phyloP scores from a whole-genome alignment of 2,888 invertebrate genomes.

The Polydrusus tereticollis region DNA sequence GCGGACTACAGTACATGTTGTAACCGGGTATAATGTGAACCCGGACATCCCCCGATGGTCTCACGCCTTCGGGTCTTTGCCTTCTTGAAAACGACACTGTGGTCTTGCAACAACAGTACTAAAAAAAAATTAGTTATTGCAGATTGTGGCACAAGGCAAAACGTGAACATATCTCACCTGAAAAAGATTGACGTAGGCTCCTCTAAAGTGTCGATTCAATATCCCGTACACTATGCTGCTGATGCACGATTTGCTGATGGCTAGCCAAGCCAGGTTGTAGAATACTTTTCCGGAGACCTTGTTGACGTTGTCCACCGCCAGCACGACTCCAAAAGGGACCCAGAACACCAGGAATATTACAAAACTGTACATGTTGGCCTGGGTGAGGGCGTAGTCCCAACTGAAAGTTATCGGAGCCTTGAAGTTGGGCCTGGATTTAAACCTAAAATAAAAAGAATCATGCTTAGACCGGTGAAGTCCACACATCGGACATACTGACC shows the following conservation, averaged over 20 bases:
- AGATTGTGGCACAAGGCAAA: not conserved
- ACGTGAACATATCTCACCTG: too few relatives aligned
- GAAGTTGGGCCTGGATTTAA: slow-evolving; percentile 71
- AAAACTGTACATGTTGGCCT: slow-evolving; percentile 77
- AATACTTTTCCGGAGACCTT: slow-evolving; percentile 69
- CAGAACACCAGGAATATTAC: slow-evolving; percentile 75
- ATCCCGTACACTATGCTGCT: slow-evolving; percentile 77
- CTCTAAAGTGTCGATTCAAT: slow-evolving; percentile 77
- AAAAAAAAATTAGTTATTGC: slow-evolving; percentile 9
- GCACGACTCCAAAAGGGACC: slow-evolving; percentile 76
- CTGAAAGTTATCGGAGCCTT: slow-evolving; percentile 74
- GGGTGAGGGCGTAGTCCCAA: slow-evolving; percentile 74
- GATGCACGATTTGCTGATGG: slow-evolving; percentile 77
- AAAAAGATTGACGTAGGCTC: slow-evolving; percentile 80
- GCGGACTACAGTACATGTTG: slow-evolving; percentile 77
- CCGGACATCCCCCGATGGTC: slow-evolving; percentile 74
- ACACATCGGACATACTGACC: too few relatives aligned
- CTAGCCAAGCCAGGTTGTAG: slow-evolving; percentile 79
- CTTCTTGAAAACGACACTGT: slow-evolving; percentile 77
- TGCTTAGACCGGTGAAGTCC: not conserved
- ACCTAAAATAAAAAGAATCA: slow-evolving; percentile 56
- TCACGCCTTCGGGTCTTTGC: slow-evolving; percentile 68
- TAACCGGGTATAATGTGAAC: slow-evolving; percentile 82
- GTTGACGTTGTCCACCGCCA: slow-evolving; percentile 71
- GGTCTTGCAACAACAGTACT: slow-evolving; percentile 86